Base-by-base conservation (phyloP, 2,113 vertebrate species). In the Hylia prasina region DNA sequence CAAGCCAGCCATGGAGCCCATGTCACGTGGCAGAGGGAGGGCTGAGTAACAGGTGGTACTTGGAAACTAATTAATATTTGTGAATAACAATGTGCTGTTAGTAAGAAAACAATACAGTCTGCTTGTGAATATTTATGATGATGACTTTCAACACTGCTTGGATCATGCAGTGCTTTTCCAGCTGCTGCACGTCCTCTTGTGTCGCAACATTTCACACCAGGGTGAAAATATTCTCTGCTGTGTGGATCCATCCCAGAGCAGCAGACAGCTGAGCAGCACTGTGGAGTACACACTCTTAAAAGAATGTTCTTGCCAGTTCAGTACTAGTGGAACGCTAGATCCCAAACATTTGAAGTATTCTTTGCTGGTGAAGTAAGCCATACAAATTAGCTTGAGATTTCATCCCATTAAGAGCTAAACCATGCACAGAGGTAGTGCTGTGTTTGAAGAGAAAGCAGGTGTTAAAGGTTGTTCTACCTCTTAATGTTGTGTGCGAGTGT, bases 391-490 rank as follows among this genome's bases (percentile, higher is more conserved):
- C 78, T 79, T 72, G 86, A 71, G 88, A 92, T 90, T 95, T 95
- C 88, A 94, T 96, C 90, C 88, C 69, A 47, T 93, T 95, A 91
- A 64, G 90, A 92, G 83, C 91, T 82, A 85, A 87, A 50, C 85
- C 85, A 21, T 90, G 89, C 95, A 87, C 85, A 78, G 82, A 93
- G 87, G 94, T 90, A 90, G 95, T 79, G 85, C 94, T 94, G 4
- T 81, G 94, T 96, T 97, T 97, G 96, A 95, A 96, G 93, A 96
- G 85, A 96, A 97, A 79, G 88, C 88, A 89, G 86, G 93, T 96
- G 94, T 95, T 97, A 97, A 97, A 97, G 95, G 93, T 97, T 95
- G 90, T 96, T 95, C 94, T 96, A 19, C 84, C 66, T 95, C 82
- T 66, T 85, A 93, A 86, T 83, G 94, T 87, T 96, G 75, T 94